Conservation (phyloP, 2,888 invertebrate species). For the Mechanitis mazaeus region DNA sequence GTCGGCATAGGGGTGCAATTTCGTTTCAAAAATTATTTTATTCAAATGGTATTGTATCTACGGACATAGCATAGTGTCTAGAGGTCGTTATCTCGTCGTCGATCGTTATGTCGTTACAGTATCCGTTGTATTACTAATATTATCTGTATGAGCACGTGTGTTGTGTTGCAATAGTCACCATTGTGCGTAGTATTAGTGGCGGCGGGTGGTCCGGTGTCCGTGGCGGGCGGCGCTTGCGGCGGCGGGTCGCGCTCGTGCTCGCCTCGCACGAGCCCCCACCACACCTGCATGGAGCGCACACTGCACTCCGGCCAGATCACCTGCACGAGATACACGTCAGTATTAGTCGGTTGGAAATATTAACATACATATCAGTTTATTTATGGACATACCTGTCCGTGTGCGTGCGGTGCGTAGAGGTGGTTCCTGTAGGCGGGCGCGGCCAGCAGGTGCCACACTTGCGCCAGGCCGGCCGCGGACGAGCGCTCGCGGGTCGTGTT, state of each 20-base stretch:
- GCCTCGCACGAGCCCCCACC: conserved; percentile 91
- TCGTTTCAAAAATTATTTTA: not conserved
- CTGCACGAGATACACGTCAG: conserved; percentile 54
- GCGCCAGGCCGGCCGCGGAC: conserved; percentile 82
- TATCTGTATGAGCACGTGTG: too few relatives aligned
- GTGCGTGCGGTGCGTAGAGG: conserved; percentile 79
- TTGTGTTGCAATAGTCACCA: conserved; percentile 26
- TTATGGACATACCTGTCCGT: conserved; percentile 41
- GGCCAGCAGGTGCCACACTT: conserved; percentile 92
- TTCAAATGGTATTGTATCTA: not conserved
- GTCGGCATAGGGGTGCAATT: too few relatives aligned
- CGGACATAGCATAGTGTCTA: not conserved
- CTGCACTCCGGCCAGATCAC: conserved; percentile 92
- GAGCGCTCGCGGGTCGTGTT: conserved; percentile 87
- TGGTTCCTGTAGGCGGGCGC: conserved; percentile 90
- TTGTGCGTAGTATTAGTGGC: conserved; percentile 44
- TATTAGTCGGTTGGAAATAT: not conserved
- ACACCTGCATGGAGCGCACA: conserved; percentile 87
- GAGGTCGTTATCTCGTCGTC: not conserved
- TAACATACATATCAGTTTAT: not conserved
- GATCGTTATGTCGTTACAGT: not conserved
- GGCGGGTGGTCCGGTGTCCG: conserved; percentile 30
- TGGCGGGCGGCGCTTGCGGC: conserved; percentile 27
- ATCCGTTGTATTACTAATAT: too few relatives aligned
- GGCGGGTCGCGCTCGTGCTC: conserved; percentile 39